Evolutionary conservation across 2,797 vertebrate species (phyloP), one percentile per base, ranked within the genome.

Genomic region (Alectoris magna): DNA sequence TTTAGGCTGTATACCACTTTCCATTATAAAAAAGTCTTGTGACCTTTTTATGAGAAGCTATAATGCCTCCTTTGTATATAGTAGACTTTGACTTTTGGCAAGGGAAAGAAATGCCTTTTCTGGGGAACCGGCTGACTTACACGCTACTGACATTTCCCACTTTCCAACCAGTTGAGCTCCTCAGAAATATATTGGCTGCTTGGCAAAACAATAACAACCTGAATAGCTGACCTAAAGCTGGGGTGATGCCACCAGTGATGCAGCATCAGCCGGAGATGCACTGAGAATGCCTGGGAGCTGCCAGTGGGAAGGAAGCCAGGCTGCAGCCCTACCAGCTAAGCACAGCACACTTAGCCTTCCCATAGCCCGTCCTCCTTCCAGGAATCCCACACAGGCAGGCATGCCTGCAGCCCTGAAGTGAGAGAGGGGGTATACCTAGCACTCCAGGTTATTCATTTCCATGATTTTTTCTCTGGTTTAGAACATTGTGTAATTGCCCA

Each of bases 1-100:
- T 94, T 94, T 92, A 95, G 89, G 44, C 83, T 79, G 73, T 79
- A 85, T 46, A 81, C 55, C 27, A 73, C 77, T 95, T 96, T 88
- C 87, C 92, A 90, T 89, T 86, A 88, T 74, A 94, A 95, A 95
- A 93, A 92, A 62, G 88, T 93, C 85, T 90, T 95, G 68, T 95
- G 92, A 93, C 87, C 80, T 90, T 95, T 96, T 88, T 95, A 81
- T 90, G 71, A 66, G 93, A 90, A 74, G 38, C 14, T 84, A 95
- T 93, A 95, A 96, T 94, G 87, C 77, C 66, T 96, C 60, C 93
- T 92, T 96, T 96, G 96, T 96, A 87, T 88, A 66, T 39, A 76
- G 85, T 10, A 92, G 89, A 88, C 91, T 94, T 91, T 69, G 87
- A 84, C 85, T 95, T 92, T 74, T 95, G 94, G 93, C 92, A 91